Evolutionary conservation across 2,113 vertebrate species (phyloP), one percentile per base, ranked within the genome.

Genomic region (Oceanodroma tethys): DNA sequence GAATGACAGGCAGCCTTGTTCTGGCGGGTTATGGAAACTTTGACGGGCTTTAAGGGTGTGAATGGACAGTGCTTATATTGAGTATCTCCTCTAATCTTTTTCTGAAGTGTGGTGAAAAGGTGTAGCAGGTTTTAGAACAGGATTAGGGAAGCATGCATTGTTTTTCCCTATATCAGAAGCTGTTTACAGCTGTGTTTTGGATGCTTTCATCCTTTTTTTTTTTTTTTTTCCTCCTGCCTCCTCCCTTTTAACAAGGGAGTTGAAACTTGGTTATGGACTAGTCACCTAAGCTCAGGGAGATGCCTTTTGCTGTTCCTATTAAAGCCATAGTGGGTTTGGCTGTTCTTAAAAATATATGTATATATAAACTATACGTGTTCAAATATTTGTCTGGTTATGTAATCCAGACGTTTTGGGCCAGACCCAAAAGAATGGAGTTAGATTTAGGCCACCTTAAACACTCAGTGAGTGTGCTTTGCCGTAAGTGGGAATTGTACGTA

Each of bases 11-110:
- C 73, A 43, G 42, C 71, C 47, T 22, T 30, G 8, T 32, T n/a
- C 42, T 42, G 50, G 60, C 2, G 0, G 58, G 38, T 11, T 40
- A 0, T 7, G 8, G 21, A n/a, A 40, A 6, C 45, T 30, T 21
- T 3, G 68, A 8, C 36, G 13, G 23, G 45, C 34, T 63, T 11
- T 5, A 10, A 34, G 63, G 30, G 1, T 3, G 29, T 15, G 74
- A 38, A 15, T 0, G 2, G 47, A 2, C 21, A 22, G 30, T 11
- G 68, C 14, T 26, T 25, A 1, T 1, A 0, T 10, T 16, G 16
- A 36, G 32, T 2, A 7, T 11, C 43, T 42, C 59, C 18, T 34
- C 36, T 25, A 3, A 4, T 32, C 42, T 27, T 55, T 38, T 32
- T 17, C 40, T 30, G 14, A 27, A 13, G 16, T 10, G 27, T 19